These are phyloP conservation scores for pig (Sus scrofa) DNA, from an alignment of 2,113 vertebrate genomes.

Conservation along the genomic window DNA sequence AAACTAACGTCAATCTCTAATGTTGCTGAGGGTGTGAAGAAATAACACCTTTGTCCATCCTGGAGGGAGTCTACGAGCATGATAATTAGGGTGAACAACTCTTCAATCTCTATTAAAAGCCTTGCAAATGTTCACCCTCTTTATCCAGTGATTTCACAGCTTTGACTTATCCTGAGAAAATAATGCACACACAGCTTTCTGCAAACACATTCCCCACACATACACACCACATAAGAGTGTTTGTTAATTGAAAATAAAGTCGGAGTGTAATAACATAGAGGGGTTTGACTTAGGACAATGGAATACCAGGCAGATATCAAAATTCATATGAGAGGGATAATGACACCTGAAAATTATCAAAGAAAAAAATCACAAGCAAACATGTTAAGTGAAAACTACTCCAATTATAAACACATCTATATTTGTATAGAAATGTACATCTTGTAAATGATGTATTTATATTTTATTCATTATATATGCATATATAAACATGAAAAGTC, in stretches of 20 bases:
- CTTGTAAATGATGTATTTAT: background rate
- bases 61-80: background rate
- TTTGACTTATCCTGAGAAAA: constrained; percentile 10
- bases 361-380: background rate
- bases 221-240: too few species aligned
- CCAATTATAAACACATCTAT: background rate
- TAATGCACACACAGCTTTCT: background rate
- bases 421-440: background rate
- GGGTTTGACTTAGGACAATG: background rate
- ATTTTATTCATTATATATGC: background rate
- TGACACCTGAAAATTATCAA: background rate
- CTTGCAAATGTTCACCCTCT: background rate
- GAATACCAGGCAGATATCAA: background rate
- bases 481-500: background rate
- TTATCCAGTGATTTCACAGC: background rate
- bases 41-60: background rate
- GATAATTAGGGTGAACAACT: background rate
- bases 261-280: background rate
- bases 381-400: background rate
- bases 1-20: background rate
- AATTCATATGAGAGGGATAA: background rate
- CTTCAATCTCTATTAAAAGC: background rate
- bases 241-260: background rate
- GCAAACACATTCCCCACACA: too few species aligned
- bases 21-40: background rate